These are phyloP conservation scores for Diadumene lineata DNA, from an alignment of 92 coral and sea anemone genomes.

Conservation along the genomic window DNA sequence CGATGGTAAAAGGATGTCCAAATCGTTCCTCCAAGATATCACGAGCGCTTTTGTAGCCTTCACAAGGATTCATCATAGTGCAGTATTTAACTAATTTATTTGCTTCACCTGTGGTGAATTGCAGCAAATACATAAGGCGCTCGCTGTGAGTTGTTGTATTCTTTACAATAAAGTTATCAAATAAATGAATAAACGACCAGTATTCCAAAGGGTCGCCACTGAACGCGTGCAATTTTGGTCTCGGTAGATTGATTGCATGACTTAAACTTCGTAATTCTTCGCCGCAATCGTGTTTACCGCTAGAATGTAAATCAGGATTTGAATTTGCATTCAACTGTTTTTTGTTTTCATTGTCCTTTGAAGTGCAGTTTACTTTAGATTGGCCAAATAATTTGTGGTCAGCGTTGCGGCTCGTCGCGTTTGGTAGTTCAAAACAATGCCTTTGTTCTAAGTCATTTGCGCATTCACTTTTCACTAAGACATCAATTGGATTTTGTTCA, in stretches of 20 bases:
- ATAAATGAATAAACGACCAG: background rate
- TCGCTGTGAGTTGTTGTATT: background rate
- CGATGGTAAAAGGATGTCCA: slow-evolving; percentile 14
- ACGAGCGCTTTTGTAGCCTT: slow-evolving; percentile 16
- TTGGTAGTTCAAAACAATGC: too few species aligned
- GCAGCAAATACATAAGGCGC: background rate
- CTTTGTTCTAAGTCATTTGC: too few species aligned
- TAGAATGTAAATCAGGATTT: too few species aligned
- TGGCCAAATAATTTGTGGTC: too few species aligned
- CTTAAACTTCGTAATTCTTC: too few species aligned
- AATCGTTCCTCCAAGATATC: slow-evolving; percentile 40
- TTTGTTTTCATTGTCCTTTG: too few species aligned
- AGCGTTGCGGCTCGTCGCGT: too few species aligned
- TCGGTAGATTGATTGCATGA: background rate
- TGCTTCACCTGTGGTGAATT: slow-evolving; percentile 9
- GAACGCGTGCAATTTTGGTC: background rate
- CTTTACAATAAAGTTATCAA: background rate
- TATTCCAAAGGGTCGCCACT: background rate
- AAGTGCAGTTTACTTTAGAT: too few species aligned
- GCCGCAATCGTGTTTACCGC: too few species aligned
- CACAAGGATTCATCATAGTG: background rate
- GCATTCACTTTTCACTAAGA: too few species aligned
- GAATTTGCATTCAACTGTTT: too few species aligned
- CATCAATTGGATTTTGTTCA: too few species aligned
- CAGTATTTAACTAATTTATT: background rate